Conservation (phyloP, 2,797 vertebrate genomes). For the Clarias laeviceps region DNA sequence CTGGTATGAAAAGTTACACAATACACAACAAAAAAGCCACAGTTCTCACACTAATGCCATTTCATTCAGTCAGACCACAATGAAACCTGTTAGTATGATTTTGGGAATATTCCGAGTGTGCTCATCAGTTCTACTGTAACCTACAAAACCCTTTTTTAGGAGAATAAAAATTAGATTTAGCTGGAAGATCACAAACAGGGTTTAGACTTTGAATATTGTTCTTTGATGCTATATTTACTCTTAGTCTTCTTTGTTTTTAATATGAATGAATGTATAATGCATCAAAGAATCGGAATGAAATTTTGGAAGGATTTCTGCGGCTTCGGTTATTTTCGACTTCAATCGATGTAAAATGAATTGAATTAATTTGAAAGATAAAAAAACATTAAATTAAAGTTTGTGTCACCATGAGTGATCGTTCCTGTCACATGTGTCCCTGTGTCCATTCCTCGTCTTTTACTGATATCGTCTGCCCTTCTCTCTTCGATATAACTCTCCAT, state of each 20-base stretch:
- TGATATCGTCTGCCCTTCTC: neutral
- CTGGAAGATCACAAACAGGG: neutral
- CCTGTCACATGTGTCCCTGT: neutral
- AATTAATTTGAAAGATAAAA: neutral
- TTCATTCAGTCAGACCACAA: neutral
- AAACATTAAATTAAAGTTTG: neutral
- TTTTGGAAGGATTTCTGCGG: neutral
- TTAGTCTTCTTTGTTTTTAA: neutral
- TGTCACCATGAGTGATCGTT: neutral
- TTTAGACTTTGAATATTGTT: neutral
- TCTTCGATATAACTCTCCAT: neutral
- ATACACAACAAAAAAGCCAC: neutral
- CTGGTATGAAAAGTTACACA: too few relatives aligned
- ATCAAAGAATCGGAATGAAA: neutral
- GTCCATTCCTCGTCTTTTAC: neutral
- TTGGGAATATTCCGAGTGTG: neutral
- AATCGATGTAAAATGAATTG: conserved; percentile 4
- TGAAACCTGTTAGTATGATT: neutral
- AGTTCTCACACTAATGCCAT: neutral
- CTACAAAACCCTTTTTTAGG: neutral
- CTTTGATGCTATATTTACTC: neutral
- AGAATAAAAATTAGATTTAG: neutral
- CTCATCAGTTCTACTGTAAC: neutral
- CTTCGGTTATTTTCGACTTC: neutral
- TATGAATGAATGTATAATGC: too few relatives aligned